phyloP scores from a whole-genome alignment of 2,888 invertebrate species.

The Eulithis testata region DNA sequence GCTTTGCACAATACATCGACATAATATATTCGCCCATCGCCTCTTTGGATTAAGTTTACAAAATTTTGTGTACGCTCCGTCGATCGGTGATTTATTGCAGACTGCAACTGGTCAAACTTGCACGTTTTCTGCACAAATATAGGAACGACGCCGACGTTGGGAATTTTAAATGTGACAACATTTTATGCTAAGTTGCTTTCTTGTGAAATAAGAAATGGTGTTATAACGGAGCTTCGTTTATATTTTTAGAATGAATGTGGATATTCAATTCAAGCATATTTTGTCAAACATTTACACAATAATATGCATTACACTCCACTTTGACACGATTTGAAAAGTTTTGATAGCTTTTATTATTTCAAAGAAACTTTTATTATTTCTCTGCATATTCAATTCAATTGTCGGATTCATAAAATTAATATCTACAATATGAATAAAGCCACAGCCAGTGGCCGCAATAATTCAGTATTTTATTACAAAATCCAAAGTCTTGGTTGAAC shows the following conservation, averaged over 20 bases:
- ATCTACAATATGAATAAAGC: conserved; percentile 39
- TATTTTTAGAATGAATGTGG: background rate
- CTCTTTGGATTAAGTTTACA: conserved; percentile 63
- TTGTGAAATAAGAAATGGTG: conserved; percentile 8
- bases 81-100: conserved; percentile 56
- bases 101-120: conserved; percentile 38
- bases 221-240: conserved; percentile 3
- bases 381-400: conserved; percentile 41
- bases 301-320: no score
- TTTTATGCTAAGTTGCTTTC: conserved; percentile 16
- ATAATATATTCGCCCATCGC: conserved; percentile 52
- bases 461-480: conserved; percentile 51
- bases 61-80: conserved; percentile 58
- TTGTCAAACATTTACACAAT: no score
- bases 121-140: conserved; percentile 26
- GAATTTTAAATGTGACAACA: conserved; percentile 27
- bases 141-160: conserved; percentile 6
- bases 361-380: conserved; percentile 29
- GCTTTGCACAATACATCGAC: conserved; percentile 62
- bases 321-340: conserved; percentile 15
- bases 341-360: conserved; percentile 22
- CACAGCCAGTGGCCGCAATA: conserved; percentile 39
- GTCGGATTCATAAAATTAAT: conserved; percentile 40
- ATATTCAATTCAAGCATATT: no score
- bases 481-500: conserved; percentile 43